Evolutionary conservation across 2,113 vertebrate species (phyloP).

Genomic region (Saimiri boliviensis): DNA sequence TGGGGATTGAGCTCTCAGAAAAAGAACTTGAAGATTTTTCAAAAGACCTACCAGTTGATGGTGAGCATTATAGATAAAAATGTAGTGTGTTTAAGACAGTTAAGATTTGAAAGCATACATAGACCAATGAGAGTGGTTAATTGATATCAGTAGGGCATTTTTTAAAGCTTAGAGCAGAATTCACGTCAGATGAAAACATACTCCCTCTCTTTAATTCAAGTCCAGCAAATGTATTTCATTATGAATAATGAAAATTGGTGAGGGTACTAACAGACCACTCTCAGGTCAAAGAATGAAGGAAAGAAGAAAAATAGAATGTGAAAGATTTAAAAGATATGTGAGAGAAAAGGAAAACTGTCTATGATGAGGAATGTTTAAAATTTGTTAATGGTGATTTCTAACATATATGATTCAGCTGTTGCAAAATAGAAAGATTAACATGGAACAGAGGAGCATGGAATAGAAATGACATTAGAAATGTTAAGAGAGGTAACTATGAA

Average conservation of each 20-base stretch:
- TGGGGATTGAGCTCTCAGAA: conserved; percentile 33
- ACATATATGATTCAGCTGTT: not conserved
- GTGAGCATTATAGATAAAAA: conserved; percentile 42
- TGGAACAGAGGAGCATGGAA: not conserved
- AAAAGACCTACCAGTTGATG: conserved; percentile 54
- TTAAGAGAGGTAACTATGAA: not conserved
- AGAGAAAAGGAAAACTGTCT: not conserved
- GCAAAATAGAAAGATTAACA: not conserved
- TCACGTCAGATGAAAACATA: not conserved
- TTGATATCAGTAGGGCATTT: not conserved
- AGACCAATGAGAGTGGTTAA: not conserved
- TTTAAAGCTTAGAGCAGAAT: not conserved
- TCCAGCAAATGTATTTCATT: not conserved
- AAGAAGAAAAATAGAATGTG: not conserved
- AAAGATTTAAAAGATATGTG: not conserved
- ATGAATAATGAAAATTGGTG: not conserved
- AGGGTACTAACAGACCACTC: not conserved
- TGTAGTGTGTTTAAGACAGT: not conserved
- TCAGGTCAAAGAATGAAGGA: not conserved
- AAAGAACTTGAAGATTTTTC: conserved; percentile 56
- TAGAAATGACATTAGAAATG: not conserved
- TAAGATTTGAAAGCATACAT: not conserved
- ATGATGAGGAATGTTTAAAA: not conserved
- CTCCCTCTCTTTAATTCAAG: not conserved
- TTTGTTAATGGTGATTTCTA: not conserved